Evolutionary conservation across 1,140 invertebrate species (phyloP).

Genomic region (Dolichoris vasculosae): DNA sequence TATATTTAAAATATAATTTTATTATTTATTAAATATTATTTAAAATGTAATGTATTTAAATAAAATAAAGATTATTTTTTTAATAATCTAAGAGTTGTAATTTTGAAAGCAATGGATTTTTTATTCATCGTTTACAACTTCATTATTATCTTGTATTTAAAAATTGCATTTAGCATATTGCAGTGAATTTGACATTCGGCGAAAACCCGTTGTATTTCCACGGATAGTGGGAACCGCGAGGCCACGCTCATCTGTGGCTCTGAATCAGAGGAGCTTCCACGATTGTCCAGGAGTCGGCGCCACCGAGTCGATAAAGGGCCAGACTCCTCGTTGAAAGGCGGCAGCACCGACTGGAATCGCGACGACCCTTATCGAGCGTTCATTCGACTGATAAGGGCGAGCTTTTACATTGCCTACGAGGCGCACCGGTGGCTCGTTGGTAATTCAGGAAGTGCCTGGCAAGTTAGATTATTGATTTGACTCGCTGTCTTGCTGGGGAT

Average conservation of each 20-base stretch:
- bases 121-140: too few relatives aligned
- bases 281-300: slow-evolving; percentile 46
- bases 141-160: too few relatives aligned
- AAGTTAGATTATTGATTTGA: slow-evolving; percentile 8
- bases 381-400: slow-evolving; percentile 28
- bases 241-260: slow-evolving; percentile 1
- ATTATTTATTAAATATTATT: too few relatives aligned
- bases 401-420: slow-evolving; percentile 6
- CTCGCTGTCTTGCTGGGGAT: neutral
- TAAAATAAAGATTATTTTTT: too few relatives aligned
- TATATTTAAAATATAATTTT: too few relatives aligned
- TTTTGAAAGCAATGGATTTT: too few relatives aligned
- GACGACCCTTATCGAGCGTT: slow-evolving; percentile 21
- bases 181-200: too few relatives aligned
- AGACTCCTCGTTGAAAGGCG: neutral
- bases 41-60: too few relatives aligned
- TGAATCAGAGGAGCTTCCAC: too few relatives aligned
- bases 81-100: too few relatives aligned
- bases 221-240: neutral
- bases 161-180: too few relatives aligned
- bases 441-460: slow-evolving; percentile 40
- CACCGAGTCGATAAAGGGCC: slow-evolving; percentile 37
- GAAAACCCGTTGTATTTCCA: too few relatives aligned
- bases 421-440: neutral
- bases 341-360: slow-evolving; percentile 42